These are phyloP conservation scores for Scortum barcoo DNA, from an alignment of 2,113 vertebrate species.

Conservation along the genomic window DNA sequence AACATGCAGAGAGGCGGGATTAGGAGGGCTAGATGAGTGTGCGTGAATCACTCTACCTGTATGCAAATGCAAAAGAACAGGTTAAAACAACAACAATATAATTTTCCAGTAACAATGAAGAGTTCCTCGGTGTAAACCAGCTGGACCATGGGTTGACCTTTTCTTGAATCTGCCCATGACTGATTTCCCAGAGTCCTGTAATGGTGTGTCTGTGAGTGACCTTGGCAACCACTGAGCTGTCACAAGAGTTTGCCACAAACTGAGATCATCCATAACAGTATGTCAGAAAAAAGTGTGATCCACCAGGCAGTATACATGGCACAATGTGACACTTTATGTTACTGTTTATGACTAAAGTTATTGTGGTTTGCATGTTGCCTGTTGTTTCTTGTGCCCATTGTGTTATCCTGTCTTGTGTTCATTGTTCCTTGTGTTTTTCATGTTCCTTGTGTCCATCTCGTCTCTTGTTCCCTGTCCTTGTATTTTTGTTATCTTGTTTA, in stretches of 20 bases:
- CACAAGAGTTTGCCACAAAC: constrained; percentile 37
- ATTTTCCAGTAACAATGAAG: neutral
- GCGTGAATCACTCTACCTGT: neutral
- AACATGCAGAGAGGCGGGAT: neutral
- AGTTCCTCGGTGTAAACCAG: neutral
- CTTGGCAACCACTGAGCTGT: constrained; percentile 28
- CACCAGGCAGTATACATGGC: neutral
- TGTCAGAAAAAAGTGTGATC: constrained; percentile 16
- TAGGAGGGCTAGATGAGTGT: neutral
- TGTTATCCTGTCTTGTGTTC: too few species aligned
- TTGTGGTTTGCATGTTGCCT: too few species aligned
- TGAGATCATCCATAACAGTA: constrained; percentile 9
- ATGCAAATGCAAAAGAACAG: neutral
- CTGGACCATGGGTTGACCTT: neutral
- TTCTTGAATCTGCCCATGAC: constrained; percentile 7
- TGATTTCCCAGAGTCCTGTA: neutral
- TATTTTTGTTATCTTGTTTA: too few species aligned
- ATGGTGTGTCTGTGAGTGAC: neutral
- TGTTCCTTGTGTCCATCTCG: too few species aligned
- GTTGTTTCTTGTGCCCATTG: too few species aligned
- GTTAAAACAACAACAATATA: too few species aligned
- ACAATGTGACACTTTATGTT: neutral
- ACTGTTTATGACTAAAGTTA: neutral
- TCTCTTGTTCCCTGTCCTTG: too few species aligned
- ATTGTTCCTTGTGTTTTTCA: too few species aligned